Conservation (phyloP, 2,113 vertebrate genomes). For the Sciurus niger region DNA sequence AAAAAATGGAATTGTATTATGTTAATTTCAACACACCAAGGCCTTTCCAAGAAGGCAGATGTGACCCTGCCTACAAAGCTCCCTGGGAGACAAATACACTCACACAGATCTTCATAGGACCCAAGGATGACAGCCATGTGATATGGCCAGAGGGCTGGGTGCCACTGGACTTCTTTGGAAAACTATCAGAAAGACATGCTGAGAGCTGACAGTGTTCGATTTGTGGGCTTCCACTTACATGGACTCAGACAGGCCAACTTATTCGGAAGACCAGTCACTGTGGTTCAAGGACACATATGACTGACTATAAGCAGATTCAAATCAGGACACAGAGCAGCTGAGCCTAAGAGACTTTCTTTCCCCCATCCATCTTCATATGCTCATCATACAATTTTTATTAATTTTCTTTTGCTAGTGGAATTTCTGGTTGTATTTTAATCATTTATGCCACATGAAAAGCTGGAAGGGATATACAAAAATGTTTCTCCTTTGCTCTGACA, state of each 20-base stretch:
- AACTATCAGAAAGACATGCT: slow-evolving; percentile 23
- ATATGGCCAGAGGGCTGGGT: neutral
- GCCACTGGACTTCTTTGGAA: neutral
- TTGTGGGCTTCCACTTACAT: slow-evolving; percentile 8
- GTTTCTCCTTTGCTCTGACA: slow-evolving; percentile 47
- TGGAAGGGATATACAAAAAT: neutral
- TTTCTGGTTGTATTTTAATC: slow-evolving; percentile 71
- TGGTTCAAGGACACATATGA: slow-evolving; percentile 15
- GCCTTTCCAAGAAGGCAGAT: neutral
- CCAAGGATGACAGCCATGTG: neutral
- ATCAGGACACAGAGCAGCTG: neutral
- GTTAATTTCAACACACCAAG: neutral
- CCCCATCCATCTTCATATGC: neutral
- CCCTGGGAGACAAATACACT: too few relatives aligned
- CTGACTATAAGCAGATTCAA: neutral
- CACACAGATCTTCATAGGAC: neutral
- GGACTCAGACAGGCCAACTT: neutral
- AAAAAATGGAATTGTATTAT: neutral
- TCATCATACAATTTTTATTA: slow-evolving; percentile 60
- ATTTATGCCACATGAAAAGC: slow-evolving; percentile 30
- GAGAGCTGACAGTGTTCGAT: neutral
- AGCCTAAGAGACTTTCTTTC: neutral
- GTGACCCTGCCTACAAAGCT: neutral
- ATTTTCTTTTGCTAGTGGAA: slow-evolving; percentile 43
- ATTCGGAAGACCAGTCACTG: neutral